phyloP scores from a whole-genome alignment of 2,797 vertebrate species.

The Hypotaenidia philippensis region DNA sequence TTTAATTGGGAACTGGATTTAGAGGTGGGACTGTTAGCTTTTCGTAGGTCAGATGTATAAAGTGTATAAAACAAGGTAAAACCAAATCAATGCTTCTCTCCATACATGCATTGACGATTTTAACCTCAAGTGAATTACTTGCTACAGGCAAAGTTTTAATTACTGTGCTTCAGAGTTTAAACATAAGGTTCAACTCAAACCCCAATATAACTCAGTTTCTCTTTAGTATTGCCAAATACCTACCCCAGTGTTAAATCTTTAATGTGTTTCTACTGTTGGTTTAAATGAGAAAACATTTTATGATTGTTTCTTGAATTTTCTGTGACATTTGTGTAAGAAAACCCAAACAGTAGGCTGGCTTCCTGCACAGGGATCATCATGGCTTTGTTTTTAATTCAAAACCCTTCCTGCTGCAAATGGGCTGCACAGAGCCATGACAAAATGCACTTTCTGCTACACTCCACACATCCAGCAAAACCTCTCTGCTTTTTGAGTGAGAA shows the following conservation, averaged over 20 bases:
- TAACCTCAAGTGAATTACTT: constrained; percentile 77
- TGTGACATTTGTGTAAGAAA: background rate
- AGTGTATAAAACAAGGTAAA: constrained; percentile 70
- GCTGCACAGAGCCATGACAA: background rate
- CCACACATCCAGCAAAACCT: background rate
- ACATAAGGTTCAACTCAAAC: constrained; percentile 69
- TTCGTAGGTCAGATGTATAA: constrained; percentile 75
- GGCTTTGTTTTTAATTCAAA: background rate
- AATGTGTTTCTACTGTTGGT: constrained; percentile 61
- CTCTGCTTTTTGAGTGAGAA: background rate
- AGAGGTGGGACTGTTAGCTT: constrained; percentile 74
- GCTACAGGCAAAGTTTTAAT: constrained; percentile 81
- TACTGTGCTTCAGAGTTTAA: constrained; percentile 71
- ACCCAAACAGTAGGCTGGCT: background rate
- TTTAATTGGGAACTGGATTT: constrained; percentile 83
- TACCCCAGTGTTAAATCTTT: constrained; percentile 67
- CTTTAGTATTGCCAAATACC: constrained; percentile 65
- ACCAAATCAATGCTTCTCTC: constrained; percentile 57
- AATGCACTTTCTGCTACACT: background rate
- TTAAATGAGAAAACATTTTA: constrained; percentile 24
- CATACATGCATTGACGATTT: constrained; percentile 51
- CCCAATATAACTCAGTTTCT: constrained; percentile 66
- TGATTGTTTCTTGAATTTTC: constrained; percentile 6
- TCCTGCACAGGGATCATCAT: background rate
- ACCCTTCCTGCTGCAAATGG: background rate